Evolutionary conservation across 2,113 vertebrate genomes (phyloP).

Genomic region (Struthidea cinerea): DNA sequence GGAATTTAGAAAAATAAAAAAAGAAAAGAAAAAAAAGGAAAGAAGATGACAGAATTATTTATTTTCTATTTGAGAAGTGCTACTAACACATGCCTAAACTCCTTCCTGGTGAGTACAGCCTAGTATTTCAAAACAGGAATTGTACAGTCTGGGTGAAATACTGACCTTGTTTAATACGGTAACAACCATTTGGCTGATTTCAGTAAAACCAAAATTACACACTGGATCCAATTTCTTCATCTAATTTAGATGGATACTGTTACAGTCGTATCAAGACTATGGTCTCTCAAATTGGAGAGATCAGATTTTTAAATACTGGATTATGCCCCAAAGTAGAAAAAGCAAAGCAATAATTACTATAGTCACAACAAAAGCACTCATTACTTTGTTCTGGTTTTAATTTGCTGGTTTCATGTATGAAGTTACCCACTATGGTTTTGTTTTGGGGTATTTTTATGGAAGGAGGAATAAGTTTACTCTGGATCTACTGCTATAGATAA

Average conservation of each 20-base stretch:
- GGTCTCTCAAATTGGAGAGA: neutral
- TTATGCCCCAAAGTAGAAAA: neutral
- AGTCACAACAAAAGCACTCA: neutral
- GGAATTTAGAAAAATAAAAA: neutral
- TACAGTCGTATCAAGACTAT: neutral
- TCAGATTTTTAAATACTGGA: neutral
- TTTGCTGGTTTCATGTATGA: neutral
- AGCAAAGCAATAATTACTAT: neutral
- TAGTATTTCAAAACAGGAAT: neutral
- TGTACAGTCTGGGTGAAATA: neutral
- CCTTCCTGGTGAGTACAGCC: neutral
- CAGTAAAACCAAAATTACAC: neutral
- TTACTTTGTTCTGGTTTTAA: neutral
- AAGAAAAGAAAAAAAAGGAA: fast-evolving
- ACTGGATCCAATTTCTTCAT: neutral
- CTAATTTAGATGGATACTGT: neutral
- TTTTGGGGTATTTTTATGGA: neutral
- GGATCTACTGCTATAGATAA: neutral
- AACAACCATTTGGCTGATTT: neutral
- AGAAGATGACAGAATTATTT: neutral
- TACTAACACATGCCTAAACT: neutral
- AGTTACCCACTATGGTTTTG: neutral
- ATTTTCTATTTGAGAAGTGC: neutral
- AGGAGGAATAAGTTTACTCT: neutral
- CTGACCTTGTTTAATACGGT: neutral